These are phyloP conservation scores for Lamproptera curius DNA, from an alignment of 2,888 invertebrate genomes.

Conservation along the genomic window DNA sequence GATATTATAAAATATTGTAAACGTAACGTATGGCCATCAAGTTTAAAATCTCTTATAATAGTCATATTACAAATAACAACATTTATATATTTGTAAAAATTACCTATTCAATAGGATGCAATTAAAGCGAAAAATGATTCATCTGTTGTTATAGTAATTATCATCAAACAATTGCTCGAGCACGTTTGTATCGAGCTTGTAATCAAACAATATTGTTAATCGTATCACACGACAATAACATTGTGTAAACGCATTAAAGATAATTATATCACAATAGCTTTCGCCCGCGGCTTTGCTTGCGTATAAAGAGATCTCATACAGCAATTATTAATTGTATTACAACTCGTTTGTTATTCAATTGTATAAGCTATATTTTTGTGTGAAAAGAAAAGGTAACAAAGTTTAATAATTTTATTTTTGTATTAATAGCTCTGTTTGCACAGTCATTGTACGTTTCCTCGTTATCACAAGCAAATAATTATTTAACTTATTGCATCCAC, in stretches of 20 bases:
- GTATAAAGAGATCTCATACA: no score
- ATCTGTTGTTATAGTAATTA: conserved; percentile 2
- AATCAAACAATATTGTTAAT: conserved; percentile 5
- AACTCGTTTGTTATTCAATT: no score
- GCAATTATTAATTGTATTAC: no score
- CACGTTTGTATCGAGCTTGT: conserved; percentile 3
- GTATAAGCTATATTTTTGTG: no score
- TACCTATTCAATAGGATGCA: no score
- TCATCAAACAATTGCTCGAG: conserved; percentile 9
- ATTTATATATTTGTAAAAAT: no score
- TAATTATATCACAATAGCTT: conserved; percentile 3
- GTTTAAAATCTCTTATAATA: no score
- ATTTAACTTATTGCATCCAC: conserved; percentile 17
- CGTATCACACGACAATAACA: not conserved
- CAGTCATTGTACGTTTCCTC: conserved; percentile 1
- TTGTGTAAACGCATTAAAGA: conserved; percentile 2
- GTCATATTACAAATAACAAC: no score
- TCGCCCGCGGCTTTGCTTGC: no score
- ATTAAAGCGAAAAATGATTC: conserved; percentile 14
- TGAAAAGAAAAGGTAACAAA: no score
- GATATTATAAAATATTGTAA: not conserved
- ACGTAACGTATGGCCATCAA: not conserved
- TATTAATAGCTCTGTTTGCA: conserved; percentile 1
- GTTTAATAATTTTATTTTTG: no score
- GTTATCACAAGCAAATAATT: conserved; percentile 17